Base-by-base conservation (phyloP, 2,113 vertebrate species). In the Periophthalmodon schlosseri region DNA sequence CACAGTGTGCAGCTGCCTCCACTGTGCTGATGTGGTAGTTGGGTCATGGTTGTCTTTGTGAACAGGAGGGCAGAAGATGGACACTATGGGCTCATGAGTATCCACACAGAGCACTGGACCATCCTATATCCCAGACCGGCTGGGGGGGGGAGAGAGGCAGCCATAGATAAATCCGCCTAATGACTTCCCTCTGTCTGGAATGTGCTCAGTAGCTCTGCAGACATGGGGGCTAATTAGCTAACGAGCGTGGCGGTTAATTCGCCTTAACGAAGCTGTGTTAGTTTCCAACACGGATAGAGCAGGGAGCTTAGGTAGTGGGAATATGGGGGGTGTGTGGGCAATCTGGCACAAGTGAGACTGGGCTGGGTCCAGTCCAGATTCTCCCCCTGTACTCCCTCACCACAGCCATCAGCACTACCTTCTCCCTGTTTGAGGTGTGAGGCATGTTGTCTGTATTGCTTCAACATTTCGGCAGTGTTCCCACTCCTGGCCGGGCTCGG, bases 191-290 rank as follows among this genome's bases (percentile, higher is more conserved):
- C 90, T 93, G 89, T 92, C 87, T 92, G 90, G 91, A 93, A 91
- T 91, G 88, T 88, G 88, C 89, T 93, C 89, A 84, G 92, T 86
- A 83, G 85, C 86, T 68, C 84, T 71, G 86, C 91, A 93, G 90
- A 93, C 90, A 89, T 83, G 85, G 85, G 91, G 92, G 86, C 93
- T 93, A 94, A 94, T 94, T 94, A 94, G 88, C 91, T 93, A 93
- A 94, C 86, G 84, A 94, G 92, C 90, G 72, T 91, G 90, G 89
- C 84, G 89, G 92, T 92, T 94, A 94, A 94, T 93, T 93, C 89
- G 89, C 93, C 91, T 94, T 93, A 93, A 92, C 90, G 83, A 92
- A 93, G 89, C 88, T 77, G 87, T 74, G 78, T 74, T 87, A 83
- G 77, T 92, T 91, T 91, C 89, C 91, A 92, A 80, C 88, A 86